Conservation (phyloP, 2,113 vertebrate genomes). For the Morphnarchus princeps region DNA sequence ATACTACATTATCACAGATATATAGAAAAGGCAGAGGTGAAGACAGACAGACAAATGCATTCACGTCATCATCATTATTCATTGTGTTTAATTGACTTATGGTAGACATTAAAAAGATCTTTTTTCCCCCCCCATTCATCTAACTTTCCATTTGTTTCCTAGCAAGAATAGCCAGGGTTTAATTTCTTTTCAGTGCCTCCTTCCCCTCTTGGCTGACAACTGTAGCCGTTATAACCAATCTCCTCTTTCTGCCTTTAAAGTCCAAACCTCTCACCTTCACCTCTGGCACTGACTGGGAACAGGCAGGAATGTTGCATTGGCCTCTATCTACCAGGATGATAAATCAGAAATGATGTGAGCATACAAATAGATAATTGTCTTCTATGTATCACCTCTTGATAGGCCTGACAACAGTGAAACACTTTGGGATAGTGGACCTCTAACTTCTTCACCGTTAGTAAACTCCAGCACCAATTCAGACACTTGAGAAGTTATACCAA, state of each 20-base stretch:
- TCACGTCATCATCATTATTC: background rate
- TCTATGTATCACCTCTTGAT: background rate
- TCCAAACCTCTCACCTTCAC: background rate
- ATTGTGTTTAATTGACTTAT: background rate
- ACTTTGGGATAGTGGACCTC: background rate
- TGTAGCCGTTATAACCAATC: background rate
- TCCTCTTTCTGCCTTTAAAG: background rate
- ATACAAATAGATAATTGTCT: background rate
- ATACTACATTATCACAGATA: background rate
- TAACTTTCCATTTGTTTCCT: background rate
- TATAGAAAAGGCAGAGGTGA: background rate
- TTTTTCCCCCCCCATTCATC: background rate
- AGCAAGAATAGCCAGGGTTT: background rate
- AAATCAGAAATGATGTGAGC: background rate
- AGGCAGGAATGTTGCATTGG: background rate
- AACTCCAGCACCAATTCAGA: background rate
- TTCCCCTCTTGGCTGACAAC: background rate
- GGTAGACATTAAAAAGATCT: background rate
- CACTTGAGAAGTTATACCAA: background rate
- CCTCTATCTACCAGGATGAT: background rate
- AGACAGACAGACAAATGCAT: background rate
- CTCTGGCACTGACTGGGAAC: fast-evolving
- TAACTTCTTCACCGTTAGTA: background rate
- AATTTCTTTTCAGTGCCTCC: background rate
- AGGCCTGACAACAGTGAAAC: background rate